These are phyloP conservation scores for Strix aluco DNA, from an alignment of 2,113 vertebrate species.

Conservation along the genomic window DNA sequence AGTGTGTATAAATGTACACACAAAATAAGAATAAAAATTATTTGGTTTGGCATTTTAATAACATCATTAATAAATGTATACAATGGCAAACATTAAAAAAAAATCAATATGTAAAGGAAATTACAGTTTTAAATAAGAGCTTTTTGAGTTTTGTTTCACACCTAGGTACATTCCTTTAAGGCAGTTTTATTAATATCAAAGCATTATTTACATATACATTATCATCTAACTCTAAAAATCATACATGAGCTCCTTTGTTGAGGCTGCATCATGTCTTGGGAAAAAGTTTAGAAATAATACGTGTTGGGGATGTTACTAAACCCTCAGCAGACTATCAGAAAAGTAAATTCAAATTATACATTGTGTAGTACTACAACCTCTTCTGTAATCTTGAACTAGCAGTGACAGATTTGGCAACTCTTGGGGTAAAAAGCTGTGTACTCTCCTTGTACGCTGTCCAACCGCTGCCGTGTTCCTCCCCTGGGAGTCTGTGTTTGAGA, in stretches of 20 bases:
- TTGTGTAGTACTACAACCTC: constrained; percentile 6
- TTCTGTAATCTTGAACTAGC: constrained; percentile 24
- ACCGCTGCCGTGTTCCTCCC: constrained; percentile 10
- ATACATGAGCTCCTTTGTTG: constrained; percentile 49
- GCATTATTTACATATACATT: constrained; percentile 69
- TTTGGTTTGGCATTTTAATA: constrained; percentile 81
- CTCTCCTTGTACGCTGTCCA: not conserved
- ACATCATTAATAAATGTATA: constrained; percentile 72
- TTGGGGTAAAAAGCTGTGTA: not conserved
- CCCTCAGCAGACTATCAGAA: constrained; percentile 32
- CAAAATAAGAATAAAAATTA: constrained; percentile 41
- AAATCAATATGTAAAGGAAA: constrained; percentile 71
- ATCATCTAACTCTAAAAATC: constrained; percentile 62
- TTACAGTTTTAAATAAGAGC: constrained; percentile 76
- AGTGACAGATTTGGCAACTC: constrained; percentile 51
- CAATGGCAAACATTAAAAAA: constrained; percentile 76
- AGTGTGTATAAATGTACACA: constrained; percentile 39
- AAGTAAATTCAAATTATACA: constrained; percentile 40
- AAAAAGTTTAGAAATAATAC: constrained; percentile 34
- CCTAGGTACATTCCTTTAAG: constrained; percentile 77
- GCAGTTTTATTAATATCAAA: constrained; percentile 77
- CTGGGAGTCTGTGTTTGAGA: constrained; percentile 3
- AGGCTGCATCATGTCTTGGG: constrained; percentile 56
- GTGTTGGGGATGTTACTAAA: constrained; percentile 38
- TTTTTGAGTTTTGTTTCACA: constrained; percentile 74